Base-by-base conservation (phyloP, 2,113 vertebrate genomes). In the Salvelinus alpinus region DNA sequence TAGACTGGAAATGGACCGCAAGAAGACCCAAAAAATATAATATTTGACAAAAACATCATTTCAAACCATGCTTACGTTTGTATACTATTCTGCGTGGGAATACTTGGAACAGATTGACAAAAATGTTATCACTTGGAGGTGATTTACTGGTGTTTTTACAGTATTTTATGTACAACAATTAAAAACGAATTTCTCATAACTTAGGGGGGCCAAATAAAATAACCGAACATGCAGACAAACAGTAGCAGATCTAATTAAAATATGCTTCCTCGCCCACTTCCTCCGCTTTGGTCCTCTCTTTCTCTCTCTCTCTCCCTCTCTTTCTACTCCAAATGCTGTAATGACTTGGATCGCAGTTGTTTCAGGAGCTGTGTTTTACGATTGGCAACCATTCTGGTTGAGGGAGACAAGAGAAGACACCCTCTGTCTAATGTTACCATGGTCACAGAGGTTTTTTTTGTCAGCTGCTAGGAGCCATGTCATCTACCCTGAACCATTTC, bases 291-390 rank as follows among this genome's bases (percentile, higher is more conserved):
- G 8, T 9, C 59, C 12, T 9, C 60, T 5, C 29, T 20, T 25
- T 16, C 64, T 18, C 65, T 25, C 64, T 1, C 64, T 22, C 64
- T 4, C 1, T 16, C 59, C 24, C 60, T 24, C 60, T 67, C 27
- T 7, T 18, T 5, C 29, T 9, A 3, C 29, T 67, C 16, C 29
- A 29, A 67, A 67, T 31, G 27, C 16, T 27, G 5, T 67, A 67
- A 67, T 67, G 65, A 67, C 12, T 67, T 31, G 65, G 16, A 67
- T 62, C 24, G 7, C 29, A 31, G 65, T 67, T 67, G 65, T 67
- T 25, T 67, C 65, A 16, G 65, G 65, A 31, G 65, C 14, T 12
- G 5, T 31, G 29, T 67, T 67, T 34, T 67, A 27, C 29, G 29
- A 67, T 13, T 25, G 18, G 65, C 6, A 16, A 31, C 16, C 13